Base-by-base conservation (phyloP, 2,888 invertebrate genomes). In the Podotricha telesiphe region DNA sequence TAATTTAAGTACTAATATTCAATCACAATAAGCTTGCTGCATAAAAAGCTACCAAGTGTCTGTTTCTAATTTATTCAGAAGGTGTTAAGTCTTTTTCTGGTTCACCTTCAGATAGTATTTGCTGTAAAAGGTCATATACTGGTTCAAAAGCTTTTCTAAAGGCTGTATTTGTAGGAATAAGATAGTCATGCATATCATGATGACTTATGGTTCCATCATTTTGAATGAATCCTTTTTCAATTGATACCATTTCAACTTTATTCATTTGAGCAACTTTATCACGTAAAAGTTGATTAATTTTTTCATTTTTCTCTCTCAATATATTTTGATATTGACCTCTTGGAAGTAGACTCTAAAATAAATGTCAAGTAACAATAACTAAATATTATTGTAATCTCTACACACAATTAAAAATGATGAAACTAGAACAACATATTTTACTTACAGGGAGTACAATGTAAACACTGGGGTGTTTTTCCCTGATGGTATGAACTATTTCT, bases 141-240 rank as follows among this genome's bases (percentile, higher is more conserved):
- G 97, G 96, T 87, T 97, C 97, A 86, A 97, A 97, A 11, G 96
- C 96, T 88, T 98, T 98, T 80, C 95, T 94, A 86, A 97, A 97
- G 65, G 98, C 98, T 62, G 96, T 94, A 87, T 96, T 96, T 1
- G 97, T 98, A 70, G 98, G 94, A 82, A 97, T 96, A 62, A 98
- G 94, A 87, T 97, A 98, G 88, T 98, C 98, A 83, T 97, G 96
- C 97, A 98, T 97, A 84, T 98, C 98, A 81, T 96, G 96, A 82
- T 97, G 97, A 82, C 96, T 96, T 70, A 98, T 97, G 55, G 95
- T 95, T 3, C 97, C 96, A 89, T 96, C 96, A 58, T 94, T 94
- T 86, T 96, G 96, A 67, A 97, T 93, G 75, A 97, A 94, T 58
- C 96, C 96, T 80, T 96, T 96, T 80, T 97, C 97, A 79, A 97